Percentiles rank a stretch among this genome's conserved stretches.
Evolutionary conservation across 2,888 invertebrate species (phyloP).

Genomic region (Synanthedon andrenaeformis): DNA sequence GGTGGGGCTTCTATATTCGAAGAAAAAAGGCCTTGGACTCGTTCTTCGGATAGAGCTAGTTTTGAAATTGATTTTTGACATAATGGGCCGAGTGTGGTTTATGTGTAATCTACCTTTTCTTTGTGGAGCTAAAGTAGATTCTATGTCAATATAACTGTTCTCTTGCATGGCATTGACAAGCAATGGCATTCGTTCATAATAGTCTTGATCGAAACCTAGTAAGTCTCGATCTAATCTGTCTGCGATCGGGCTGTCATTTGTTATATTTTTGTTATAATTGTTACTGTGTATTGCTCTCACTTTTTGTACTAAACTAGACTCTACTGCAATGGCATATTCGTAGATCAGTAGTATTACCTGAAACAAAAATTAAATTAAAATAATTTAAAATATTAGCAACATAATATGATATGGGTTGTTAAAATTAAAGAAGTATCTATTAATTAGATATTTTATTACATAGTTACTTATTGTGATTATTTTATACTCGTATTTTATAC

Average conservation of each 20-base stretch:
- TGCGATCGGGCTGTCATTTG: constrained; percentile 40
- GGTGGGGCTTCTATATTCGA: constrained; percentile 46
- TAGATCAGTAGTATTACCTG: constrained; percentile 66
- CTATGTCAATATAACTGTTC: constrained; percentile 42
- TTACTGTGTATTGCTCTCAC: constrained; percentile 19
- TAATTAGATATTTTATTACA: no score
- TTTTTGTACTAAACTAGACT: constrained; percentile 54
- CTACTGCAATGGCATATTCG: constrained; percentile 62
- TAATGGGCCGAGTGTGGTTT: constrained; percentile 9
- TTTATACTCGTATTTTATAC: no score
- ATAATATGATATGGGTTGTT: no score
- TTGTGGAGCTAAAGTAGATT: constrained; percentile 18
- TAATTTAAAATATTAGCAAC: no score
- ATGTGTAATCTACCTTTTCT: constrained; percentile 14
- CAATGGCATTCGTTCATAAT: constrained; percentile 59
- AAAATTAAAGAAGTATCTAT: no score
- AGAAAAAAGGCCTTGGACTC: constrained; percentile 65
- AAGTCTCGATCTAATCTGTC: constrained; percentile 50
- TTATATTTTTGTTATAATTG: constrained; percentile 15
- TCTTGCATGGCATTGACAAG: constrained; percentile 61
- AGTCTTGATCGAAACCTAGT: constrained; percentile 60
- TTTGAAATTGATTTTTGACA: constrained; percentile 18
- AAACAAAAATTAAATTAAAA: constrained; percentile 20
- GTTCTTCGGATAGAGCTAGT: constrained; percentile 36
- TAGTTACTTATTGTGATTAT: no score